Base-by-base conservation (phyloP, 2,113 vertebrate species). In the Corythornis cristatus region DNA sequence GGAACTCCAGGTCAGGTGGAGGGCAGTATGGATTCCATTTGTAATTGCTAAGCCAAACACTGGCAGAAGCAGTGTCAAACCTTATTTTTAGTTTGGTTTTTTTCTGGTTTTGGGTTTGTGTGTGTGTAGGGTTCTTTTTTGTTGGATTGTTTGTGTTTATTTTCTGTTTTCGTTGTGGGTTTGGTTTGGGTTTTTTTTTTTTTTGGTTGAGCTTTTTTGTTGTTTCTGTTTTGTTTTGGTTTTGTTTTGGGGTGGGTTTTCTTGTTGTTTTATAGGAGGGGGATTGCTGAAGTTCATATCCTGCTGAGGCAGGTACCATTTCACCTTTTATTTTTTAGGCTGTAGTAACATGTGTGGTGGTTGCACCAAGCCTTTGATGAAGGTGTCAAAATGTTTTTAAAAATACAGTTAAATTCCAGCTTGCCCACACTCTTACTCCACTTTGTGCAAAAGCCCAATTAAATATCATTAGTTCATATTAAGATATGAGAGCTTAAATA, bases 391-490 rank as follows among this genome's bases (percentile, higher is more conserved):
- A 22, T 12, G 11, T 80, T 86, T 80, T 17, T 16, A 61, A 78
- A 90, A 40, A 48, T 20, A 50, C 6, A 31, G n/a, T 48, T 82
- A 58, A 43, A 20, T 92, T 89, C 26, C 46, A 56, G 17, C n/a
- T 91, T 0, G 0, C 53, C 20, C 26, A 28, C 11, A 15, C 3
- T 89, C 28, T 80, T 61, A 35, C 37, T 70, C 8, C 13, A 19
- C 43, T 70, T 70, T 0, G 3, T 50, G 31, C 19, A 83, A 58
- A 61, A 83, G 21, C 51, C 25, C 7, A 46, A 12, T 62, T 62
- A 37, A 83, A 79, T 82, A 50, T 42, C 21, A 48, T 56, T 56
- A 71, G 19, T 6, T 57, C 20, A 4, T 65, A 65, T 33, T 29
- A 79, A 85, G 2, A 72, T 14, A 9, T 0, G 1, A 78, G 31